A percentile compares a stretch with the other conserved stretches of the same genome.
These are phyloP conservation scores for Pristionchus exspectatus DNA, from an alignment of 2,888 invertebrate species.

Conservation along the genomic window DNA sequence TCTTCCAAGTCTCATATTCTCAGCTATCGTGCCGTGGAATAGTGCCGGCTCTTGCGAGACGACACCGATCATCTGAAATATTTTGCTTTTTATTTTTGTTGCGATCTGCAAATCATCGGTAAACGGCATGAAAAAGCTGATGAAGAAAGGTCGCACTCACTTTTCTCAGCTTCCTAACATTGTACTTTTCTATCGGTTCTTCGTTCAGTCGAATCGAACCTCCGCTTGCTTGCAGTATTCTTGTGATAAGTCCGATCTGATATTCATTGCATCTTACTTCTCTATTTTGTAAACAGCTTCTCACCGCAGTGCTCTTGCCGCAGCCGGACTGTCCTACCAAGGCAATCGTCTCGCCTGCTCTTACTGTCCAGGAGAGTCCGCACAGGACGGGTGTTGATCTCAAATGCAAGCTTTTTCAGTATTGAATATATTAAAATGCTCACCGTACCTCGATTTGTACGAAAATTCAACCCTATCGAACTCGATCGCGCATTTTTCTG, in stretches of 20 bases:
- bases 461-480: neutral
- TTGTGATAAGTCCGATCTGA: constrained; percentile 22
- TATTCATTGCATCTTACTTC: neutral
- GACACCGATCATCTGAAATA: constrained; percentile 22
- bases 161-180: constrained; percentile 16
- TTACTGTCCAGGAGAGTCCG: constrained; percentile 57
- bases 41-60: constrained; percentile 48
- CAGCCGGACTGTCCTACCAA: constrained; percentile 70
- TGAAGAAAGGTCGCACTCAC: neutral
- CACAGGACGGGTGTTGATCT: constrained; percentile 49
- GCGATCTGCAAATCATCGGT: neutral
- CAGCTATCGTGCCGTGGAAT: constrained; percentile 42
- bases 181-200: constrained; percentile 13
- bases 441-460: neutral
- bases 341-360: constrained; percentile 67
- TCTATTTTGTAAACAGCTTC: neutral
- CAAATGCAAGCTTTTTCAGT: neutral
- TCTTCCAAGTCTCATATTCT: constrained; percentile 39
- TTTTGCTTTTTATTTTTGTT: neutral
- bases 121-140: neutral
- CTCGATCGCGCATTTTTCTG: neutral
- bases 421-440: neutral
- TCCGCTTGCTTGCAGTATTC: neutral
- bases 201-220: constrained; percentile 13
- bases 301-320: constrained; percentile 70